Evolutionary conservation across 2,797 vertebrate genomes (phyloP), one percentile per base, ranked within the genome.

Genomic region (Parauchenoglanis ngamensis): DNA sequence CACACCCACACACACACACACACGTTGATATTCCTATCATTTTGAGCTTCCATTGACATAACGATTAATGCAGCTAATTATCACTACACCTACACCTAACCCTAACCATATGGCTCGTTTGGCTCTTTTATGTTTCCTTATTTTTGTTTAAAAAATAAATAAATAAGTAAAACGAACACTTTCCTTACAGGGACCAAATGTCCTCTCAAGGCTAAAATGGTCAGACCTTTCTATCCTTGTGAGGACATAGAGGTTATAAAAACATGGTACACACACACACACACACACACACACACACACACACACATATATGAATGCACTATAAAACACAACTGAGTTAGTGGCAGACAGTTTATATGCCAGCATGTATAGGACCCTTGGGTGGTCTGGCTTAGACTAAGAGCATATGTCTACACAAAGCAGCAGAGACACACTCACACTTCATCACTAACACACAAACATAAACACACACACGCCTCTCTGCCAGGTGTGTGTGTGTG

Each of bases 351-450:
- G 70, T 86, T 52, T 84, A 81, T 82, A 23, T 79, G 54, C 15
- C 83, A 87, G 83, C 86, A 78, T 73, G 80, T 72, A 57, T 76
- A 81, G 28, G 85, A 88, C 77, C 78, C 63, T 87, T 65, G 2
- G 28, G 87, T 80, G 40, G 82, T 73, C 77, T 81, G 84, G 67
- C 75, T 59, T 65, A 40, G 85, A 87, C 56, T 61, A 80, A 80
- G 35, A 61, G 79, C 85, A 88, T 83, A 88, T 89, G 88, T 87
- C 83, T 90, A 80, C 75, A 85, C 70, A 86, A 86, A 86, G 44
- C 76, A 56, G 4, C 73, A 17, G 21, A 63, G 35, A 88, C 59
- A 81, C 82, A 65, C 84, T 84, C 81, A 84, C 82, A 89, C 84
- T 72, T 86, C 67, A 28, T 46, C 59, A 21, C 59, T 57, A 72